phyloP scores from a whole-genome alignment of 2,797 vertebrate species.

The Darevskia nairensis region DNA sequence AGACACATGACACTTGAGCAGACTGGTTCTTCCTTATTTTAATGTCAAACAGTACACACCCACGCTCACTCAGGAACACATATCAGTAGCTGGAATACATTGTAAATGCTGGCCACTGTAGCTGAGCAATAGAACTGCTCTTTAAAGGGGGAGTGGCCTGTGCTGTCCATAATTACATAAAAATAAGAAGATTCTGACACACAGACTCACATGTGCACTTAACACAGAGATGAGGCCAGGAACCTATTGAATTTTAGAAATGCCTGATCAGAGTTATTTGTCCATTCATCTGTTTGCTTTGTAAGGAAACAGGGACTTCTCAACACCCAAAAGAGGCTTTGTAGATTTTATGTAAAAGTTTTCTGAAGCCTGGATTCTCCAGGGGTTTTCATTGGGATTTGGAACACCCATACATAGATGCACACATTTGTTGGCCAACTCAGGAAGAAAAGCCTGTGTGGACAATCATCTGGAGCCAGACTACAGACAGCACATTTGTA shows the following conservation, averaged over 20 bases:
- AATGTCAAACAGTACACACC: slow-evolving; percentile 1
- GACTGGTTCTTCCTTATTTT: slow-evolving; percentile 45
- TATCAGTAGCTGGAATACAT: not conserved
- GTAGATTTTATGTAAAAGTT: not conserved
- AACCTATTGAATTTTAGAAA: not conserved
- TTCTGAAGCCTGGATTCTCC: not conserved
- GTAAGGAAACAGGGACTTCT: not conserved
- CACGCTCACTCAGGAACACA: not conserved
- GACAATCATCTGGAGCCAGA: not conserved
- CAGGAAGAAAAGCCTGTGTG: not conserved
- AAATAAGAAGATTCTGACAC: not conserved
- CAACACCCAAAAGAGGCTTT: not conserved
- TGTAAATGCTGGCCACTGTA: not conserved
- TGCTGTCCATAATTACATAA: not conserved
- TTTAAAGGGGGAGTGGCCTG: not conserved
- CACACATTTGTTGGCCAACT: not conserved
- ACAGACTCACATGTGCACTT: too few species aligned
- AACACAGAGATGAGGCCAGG: not conserved
- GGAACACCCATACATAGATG: not conserved
- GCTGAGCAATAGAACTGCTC: not conserved
- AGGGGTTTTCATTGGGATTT: not conserved
- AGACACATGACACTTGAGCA: not conserved
- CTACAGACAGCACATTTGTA: not conserved
- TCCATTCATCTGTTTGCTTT: not conserved
- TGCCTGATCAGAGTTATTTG: not conserved